A percentile compares a stretch with the other conserved stretches of the same genome.
Conservation (phyloP, 1,140 invertebrate species). For the Lethrus apterus region DNA sequence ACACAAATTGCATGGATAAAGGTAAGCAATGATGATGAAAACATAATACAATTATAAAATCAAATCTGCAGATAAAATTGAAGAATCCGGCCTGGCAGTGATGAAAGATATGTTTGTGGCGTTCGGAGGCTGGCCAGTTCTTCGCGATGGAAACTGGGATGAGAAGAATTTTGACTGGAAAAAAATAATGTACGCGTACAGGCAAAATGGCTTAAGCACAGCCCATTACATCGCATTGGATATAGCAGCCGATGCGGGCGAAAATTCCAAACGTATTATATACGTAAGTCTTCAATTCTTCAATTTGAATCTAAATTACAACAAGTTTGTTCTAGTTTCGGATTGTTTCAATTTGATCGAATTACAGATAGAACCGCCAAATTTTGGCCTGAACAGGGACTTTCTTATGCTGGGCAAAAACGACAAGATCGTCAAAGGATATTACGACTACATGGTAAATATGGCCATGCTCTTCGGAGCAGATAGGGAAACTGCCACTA, state of each 20-base stretch:
- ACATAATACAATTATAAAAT: too few relatives aligned
- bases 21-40: too few relatives aligned
- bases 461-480: not conserved
- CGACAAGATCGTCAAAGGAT: too few relatives aligned
- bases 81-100: not conserved
- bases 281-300: too few relatives aligned
- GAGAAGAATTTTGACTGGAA: not conserved
- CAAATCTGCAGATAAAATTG: not conserved
- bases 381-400: too few relatives aligned
- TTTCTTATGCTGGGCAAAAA: too few relatives aligned
- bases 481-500: not conserved
- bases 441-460: not conserved
- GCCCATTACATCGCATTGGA: not conserved
- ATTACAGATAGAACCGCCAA: not conserved
- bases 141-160: not conserved
- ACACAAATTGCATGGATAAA: conserved; percentile 4
- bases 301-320: conserved; percentile 65
- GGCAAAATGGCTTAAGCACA: not conserved
- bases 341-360: not conserved
- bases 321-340: not conserved
- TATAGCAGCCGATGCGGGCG: not conserved
- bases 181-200: not conserved
- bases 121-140: not conserved
- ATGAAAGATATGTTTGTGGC: not conserved
- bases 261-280: too few relatives aligned